Evolutionary conservation across 2,113 vertebrate species (phyloP).

Genomic region (Addax nasomaculatus): DNA sequence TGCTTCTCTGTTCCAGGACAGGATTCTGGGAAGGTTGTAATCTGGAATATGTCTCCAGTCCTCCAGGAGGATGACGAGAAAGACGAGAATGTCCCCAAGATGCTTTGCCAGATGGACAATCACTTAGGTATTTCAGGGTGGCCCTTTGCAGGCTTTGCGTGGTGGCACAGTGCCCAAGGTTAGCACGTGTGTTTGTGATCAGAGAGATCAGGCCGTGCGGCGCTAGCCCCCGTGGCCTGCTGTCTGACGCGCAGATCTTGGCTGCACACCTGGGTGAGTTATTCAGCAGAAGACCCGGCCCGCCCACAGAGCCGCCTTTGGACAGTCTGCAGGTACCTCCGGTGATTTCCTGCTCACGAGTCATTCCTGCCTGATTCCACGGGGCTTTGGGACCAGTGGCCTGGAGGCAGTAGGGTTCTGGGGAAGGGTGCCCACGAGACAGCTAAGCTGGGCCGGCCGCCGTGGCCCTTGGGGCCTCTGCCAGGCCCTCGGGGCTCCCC

Average conservation of each 20-base stretch:
- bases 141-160: constrained; percentile 67
- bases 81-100: constrained; percentile 96
- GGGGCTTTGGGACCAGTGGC: constrained; percentile 54
- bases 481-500: neutral
- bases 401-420: constrained; percentile 51
- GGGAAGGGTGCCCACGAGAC: constrained; percentile 36
- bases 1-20: constrained; percentile 85
- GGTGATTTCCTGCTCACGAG: constrained; percentile 67
- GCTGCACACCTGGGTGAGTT: constrained; percentile 63
- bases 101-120: constrained; percentile 99
- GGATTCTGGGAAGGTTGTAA: constrained; percentile 99
- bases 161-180: constrained; percentile 61
- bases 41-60: constrained; percentile 99
- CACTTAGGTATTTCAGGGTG: constrained; percentile 90
- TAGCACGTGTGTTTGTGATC: constrained; percentile 65
- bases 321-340: constrained; percentile 66
- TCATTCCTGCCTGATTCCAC: constrained; percentile 68
- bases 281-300: constrained; percentile 67
- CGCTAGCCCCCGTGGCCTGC: constrained; percentile 57
- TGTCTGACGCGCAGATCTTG: constrained; percentile 64
- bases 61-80: constrained; percentile 98
- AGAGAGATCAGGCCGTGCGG: constrained; percentile 56
- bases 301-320: constrained; percentile 65
- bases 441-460: neutral
- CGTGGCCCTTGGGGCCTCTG: constrained; percentile 4